Percentiles rank a stretch among this genome's conserved stretches.
phyloP scores from a whole-genome alignment of 2,113 vertebrate species.

The Actenoides lindsayi region DNA sequence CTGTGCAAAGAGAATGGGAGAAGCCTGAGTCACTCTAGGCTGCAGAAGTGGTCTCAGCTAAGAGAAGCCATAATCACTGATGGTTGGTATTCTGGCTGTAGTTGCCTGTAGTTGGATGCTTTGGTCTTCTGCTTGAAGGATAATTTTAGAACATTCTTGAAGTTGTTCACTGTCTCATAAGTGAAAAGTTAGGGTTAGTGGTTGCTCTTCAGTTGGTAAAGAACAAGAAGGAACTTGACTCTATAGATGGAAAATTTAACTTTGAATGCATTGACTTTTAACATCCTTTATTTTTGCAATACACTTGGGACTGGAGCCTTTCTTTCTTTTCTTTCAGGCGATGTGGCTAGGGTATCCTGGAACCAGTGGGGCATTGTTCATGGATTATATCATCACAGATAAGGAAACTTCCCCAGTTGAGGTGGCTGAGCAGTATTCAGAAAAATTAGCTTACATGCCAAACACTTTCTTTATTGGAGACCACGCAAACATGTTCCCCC shows the following conservation, averaged over 20 bases:
- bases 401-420: slow-evolving; percentile 96
- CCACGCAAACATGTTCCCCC: slow-evolving; percentile 99
- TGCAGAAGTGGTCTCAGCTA: not conserved
- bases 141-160: not conserved
- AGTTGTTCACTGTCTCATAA: not conserved
- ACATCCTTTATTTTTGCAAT: not conserved
- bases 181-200: not conserved
- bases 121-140: not conserved
- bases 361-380: slow-evolving; percentile 95
- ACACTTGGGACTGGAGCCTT: not conserved
- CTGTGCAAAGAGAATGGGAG: not conserved
- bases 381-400: slow-evolving; percentile 98
- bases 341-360: slow-evolving; percentile 99
- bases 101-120: not conserved
- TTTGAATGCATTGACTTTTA: not conserved
- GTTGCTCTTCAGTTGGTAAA: not conserved
- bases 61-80: not conserved
- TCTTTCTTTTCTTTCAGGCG: slow-evolving; percentile 72
- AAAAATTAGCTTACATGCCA: slow-evolving; percentile 98
- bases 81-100: not conserved
- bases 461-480: slow-evolving; percentile 98
- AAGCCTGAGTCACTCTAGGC: not conserved
- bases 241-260: not conserved
- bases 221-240: not conserved
- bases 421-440: slow-evolving; percentile 95